Conservation (phyloP, 2,888 invertebrate species). For the Sphecodes monilicornis region DNA sequence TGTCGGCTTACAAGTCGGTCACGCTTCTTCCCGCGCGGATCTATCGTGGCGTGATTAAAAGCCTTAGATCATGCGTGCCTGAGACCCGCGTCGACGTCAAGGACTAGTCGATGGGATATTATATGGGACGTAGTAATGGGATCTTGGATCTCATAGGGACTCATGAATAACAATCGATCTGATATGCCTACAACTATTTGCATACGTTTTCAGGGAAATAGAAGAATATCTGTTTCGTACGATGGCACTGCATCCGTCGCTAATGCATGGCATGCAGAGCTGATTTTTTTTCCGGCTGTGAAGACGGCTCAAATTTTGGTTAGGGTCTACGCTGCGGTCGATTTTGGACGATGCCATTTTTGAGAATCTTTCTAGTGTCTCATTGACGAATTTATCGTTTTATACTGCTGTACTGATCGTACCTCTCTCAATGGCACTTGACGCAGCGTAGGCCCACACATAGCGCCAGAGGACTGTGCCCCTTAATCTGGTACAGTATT, state of each 20-base stretch:
- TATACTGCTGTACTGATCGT: no score
- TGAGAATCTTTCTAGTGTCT: no score
- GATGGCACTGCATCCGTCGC: not conserved
- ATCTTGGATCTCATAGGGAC: not conserved
- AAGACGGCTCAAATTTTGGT: no score
- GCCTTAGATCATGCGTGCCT: not conserved
- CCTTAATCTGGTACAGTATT: no score
- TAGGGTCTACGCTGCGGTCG: no score
- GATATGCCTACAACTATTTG: not conserved
- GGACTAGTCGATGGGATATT: not conserved
- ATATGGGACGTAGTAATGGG: not conserved
- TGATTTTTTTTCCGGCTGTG: no score
- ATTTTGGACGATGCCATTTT: no score
- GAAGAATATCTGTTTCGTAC: not conserved
- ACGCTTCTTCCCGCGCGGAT: slow-evolving; percentile 41
- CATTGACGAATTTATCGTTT: no score
- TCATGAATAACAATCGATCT: not conserved
- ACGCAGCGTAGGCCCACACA: no score
- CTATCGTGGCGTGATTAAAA: not conserved
- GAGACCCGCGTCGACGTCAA: not conserved
- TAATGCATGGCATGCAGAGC: not conserved
- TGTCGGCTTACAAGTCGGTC: slow-evolving; percentile 62
- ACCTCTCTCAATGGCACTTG: no score
- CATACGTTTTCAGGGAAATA: not conserved
- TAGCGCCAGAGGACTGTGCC: no score